Percentiles rank a stretch among this genome's conserved stretches.
phyloP scores from a whole-genome alignment of 1,140 invertebrate species.

The Calliphora vicina region DNA sequence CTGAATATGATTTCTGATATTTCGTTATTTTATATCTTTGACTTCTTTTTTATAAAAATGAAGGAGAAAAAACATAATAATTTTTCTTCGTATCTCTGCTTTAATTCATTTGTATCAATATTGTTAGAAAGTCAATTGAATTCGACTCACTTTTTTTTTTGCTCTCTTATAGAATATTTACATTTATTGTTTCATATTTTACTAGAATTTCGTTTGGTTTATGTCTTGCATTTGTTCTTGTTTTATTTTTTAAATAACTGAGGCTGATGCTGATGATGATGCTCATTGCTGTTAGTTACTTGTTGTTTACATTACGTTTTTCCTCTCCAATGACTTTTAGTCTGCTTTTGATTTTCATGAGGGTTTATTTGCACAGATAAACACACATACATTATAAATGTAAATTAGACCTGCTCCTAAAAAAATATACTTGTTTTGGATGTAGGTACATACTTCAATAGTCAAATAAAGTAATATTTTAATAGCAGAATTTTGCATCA shows the following conservation, averaged over 20 bases:
- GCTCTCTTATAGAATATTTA: background rate
- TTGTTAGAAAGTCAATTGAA: background rate
- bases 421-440: too few species aligned
- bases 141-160: background rate
- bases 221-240: background rate
- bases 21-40: too few species aligned
- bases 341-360: background rate
- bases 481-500: too few species aligned
- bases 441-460: too few species aligned
- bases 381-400: background rate
- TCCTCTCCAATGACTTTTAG: background rate
- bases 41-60: background rate
- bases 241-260: background rate
- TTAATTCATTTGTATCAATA: background rate
- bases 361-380: background rate
- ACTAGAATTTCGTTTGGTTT: too few species aligned
- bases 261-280: background rate
- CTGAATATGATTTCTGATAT: too few species aligned
- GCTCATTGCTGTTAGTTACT: background rate
- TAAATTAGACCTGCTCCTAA: too few species aligned
- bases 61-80: too few species aligned
- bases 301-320: background rate
- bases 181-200: background rate
- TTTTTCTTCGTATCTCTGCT: background rate
- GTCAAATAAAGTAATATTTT: too few species aligned